Percentiles rank a stretch among this genome's conserved stretches.
Conservation (phyloP, 2,797 vertebrate genomes). For the Linurgus olivaceus region DNA sequence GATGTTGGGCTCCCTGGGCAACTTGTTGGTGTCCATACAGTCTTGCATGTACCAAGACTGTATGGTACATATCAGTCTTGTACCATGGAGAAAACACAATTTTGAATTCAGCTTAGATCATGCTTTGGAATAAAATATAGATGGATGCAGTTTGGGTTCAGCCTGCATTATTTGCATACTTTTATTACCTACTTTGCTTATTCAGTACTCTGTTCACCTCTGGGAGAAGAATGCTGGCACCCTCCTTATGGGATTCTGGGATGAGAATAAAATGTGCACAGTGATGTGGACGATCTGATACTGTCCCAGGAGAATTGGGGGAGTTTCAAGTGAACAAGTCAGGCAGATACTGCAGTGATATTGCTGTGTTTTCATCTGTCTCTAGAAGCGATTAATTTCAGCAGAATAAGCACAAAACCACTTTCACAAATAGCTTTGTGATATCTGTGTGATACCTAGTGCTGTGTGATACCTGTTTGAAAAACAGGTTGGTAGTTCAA, state of each 20-base stretch:
- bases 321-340: neutral
- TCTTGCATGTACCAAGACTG: neutral
- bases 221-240: neutral
- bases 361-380: neutral
- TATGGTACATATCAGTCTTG: too few species aligned
- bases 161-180: neutral
- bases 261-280: neutral
- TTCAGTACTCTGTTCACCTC: neutral
- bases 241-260: neutral
- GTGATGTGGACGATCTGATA: neutral
- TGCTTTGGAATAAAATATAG: neutral
- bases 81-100: neutral
- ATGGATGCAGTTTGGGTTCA: neutral
- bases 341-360: neutral
- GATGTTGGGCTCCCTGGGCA: accelerated
- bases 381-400: neutral
- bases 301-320: neutral
- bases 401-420: neutral
- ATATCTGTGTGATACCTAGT: neutral
- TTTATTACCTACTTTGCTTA: neutral
- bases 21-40: neutral
- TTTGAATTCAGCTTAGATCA: neutral
- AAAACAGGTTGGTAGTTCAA: neutral
- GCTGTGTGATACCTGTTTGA: neutral
- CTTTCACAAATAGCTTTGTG: neutral